Percentiles rank a stretch among this genome's conserved stretches.
Conservation (phyloP, 2,888 invertebrate species). For the Colletes collaris region DNA sequence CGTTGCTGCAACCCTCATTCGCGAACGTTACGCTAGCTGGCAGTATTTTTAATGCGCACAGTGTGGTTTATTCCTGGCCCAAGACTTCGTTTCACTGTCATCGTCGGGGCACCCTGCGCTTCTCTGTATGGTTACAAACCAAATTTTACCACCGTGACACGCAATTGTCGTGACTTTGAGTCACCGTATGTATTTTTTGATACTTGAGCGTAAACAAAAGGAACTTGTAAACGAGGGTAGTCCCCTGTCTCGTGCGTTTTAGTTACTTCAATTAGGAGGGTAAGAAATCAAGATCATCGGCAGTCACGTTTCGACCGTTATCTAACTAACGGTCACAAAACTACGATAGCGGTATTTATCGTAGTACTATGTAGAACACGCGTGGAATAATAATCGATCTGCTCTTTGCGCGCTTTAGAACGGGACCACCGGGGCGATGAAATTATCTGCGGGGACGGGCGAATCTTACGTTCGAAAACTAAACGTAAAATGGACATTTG, state of each 20-base stretch:
- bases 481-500: background rate
- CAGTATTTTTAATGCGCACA: constrained; percentile 35
- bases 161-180: too few species aligned
- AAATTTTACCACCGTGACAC: too few species aligned
- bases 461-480: constrained; percentile 2
- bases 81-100: constrained; percentile 1
- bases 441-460: background rate
- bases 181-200: too few species aligned
- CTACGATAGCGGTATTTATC: constrained; percentile 50
- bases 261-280: background rate
- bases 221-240: too few species aligned
- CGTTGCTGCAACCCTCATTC: constrained; percentile 32
- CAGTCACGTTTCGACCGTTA: constrained; percentile 25
- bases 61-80: constrained; percentile 29
- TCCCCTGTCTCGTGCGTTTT: too few species aligned
- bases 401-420: background rate
- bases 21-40: background rate
- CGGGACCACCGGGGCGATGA: background rate
- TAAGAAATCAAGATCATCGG: background rate
- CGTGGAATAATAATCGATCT: constrained; percentile 44
- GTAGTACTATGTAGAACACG: constrained; percentile 39
- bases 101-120: too few species aligned
- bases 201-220: too few species aligned
- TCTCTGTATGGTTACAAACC: too few species aligned
- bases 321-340: constrained; percentile 49